Evolutionary conservation across 2,797 vertebrate genomes (phyloP).

Genomic region (Chelonia mydas): DNA sequence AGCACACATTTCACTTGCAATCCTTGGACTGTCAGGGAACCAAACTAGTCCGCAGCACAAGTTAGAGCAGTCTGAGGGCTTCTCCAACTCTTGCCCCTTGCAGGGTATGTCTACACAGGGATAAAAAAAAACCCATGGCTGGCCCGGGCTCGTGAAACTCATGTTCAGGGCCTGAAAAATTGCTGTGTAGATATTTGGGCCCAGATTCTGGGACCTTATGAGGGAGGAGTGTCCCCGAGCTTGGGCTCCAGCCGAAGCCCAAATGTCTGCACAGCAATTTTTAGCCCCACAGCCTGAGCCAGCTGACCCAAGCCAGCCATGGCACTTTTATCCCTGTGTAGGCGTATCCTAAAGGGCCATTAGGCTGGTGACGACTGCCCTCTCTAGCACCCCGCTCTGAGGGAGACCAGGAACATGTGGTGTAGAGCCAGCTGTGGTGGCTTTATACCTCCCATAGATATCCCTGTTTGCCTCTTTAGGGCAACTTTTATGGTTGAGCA

Average conservation of each 20-base stretch:
- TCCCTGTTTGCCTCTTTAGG: background rate
- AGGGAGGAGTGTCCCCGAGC: background rate
- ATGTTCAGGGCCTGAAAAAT: background rate
- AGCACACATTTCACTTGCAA: rapidly evolving
- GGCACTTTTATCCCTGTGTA: background rate
- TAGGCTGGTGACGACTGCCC: background rate
- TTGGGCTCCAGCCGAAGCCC: background rate
- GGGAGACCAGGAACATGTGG: rapidly evolving
- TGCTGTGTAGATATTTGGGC: background rate
- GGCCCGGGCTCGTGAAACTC: background rate
- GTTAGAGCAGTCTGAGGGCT: background rate
- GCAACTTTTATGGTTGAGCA: background rate
- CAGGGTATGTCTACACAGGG: background rate
- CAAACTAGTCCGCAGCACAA: background rate
- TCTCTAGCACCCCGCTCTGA: background rate
- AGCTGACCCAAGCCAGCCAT: background rate
- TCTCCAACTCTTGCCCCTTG: background rate
- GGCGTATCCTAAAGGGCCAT: background rate
- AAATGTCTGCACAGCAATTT: background rate
- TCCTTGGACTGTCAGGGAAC: background rate
- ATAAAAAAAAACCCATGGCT: background rate
- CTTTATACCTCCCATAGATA: background rate
- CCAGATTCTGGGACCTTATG: too few species aligned
- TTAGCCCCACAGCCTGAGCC: background rate
- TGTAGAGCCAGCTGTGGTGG: background rate